Percentiles rank a stretch among this genome's conserved stretches.
Conservation (phyloP, 2,888 invertebrate species). For the Rutpela maculata region DNA sequence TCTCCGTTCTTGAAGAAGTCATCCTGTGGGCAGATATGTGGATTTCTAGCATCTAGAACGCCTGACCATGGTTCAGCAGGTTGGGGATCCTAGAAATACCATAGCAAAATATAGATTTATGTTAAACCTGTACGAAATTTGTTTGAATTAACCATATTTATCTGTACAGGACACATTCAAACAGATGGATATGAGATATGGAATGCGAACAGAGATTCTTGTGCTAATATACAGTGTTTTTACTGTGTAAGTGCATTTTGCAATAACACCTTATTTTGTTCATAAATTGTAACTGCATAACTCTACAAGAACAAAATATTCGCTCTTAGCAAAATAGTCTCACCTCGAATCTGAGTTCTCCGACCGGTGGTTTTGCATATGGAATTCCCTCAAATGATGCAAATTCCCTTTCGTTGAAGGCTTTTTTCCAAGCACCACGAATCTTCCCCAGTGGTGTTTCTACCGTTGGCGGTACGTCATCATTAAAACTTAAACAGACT, state of each 20-base stretch:
- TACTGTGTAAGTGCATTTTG: no score
- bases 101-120: neutral
- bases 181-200: no score
- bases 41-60: neutral
- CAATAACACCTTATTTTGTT: no score
- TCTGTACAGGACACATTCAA: no score
- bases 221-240: no score
- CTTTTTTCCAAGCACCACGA: slow-evolving; percentile 44
- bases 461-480: slow-evolving; percentile 41
- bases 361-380: slow-evolving; percentile 81
- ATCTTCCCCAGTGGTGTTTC: slow-evolving; percentile 50
- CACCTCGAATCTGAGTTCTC: slow-evolving; percentile 78
- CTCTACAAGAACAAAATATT: no score
- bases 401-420: slow-evolving; percentile 70
- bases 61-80: neutral
- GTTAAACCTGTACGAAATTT: no score
- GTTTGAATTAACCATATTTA: no score
- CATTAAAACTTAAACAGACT: neutral
- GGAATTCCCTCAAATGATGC: slow-evolving; percentile 81
- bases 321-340: no score
- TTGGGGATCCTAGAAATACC: neutral
- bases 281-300: no score
- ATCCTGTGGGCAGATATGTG: neutral
- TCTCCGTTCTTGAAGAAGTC: neutral
- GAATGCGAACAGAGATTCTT: no score